Conservation (phyloP, 2,113 vertebrate species). For the Cranoglanis bouderius region DNA sequence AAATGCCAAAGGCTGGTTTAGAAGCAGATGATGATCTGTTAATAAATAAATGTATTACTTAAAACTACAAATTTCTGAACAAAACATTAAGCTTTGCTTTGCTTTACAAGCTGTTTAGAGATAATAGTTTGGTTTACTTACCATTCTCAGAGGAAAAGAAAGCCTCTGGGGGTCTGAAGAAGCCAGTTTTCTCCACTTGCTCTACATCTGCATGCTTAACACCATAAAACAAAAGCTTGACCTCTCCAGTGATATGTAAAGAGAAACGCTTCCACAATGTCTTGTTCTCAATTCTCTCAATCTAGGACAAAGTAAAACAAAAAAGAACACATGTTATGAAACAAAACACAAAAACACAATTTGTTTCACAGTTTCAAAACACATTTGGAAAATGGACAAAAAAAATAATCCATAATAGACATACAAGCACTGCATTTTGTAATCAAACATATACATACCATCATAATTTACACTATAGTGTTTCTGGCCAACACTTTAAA, state of each 20-base stretch:
- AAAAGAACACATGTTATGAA: too few relatives aligned
- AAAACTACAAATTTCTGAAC: background rate
- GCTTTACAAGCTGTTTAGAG: too few relatives aligned
- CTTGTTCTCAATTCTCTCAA: slow-evolving; percentile 24
- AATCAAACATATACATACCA: too few relatives aligned
- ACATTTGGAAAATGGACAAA: background rate
- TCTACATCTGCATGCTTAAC: slow-evolving; percentile 4
- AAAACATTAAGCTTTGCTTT: background rate
- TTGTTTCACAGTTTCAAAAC: too few relatives aligned
- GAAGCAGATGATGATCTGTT: too few relatives aligned
- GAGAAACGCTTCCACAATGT: slow-evolving; percentile 1
- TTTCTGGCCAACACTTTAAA: too few relatives aligned
- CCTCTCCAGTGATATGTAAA: background rate
- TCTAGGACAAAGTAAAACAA: background rate
- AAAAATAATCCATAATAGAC: too few relatives aligned
- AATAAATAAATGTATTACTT: background rate
- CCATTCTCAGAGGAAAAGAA: slow-evolving; percentile 8
- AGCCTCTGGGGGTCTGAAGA: slow-evolving; percentile 17
- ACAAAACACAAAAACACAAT: too few relatives aligned
- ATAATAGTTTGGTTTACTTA: background rate
- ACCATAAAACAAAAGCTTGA: slow-evolving; percentile 17
- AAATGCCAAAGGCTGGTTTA: too few relatives aligned
- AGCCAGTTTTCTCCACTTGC: slow-evolving; percentile 12
- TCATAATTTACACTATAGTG: too few relatives aligned
- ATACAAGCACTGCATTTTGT: background rate